Evolutionary conservation across 2,888 invertebrate species (phyloP).

Genomic region (Linnaemya tessellans): DNA sequence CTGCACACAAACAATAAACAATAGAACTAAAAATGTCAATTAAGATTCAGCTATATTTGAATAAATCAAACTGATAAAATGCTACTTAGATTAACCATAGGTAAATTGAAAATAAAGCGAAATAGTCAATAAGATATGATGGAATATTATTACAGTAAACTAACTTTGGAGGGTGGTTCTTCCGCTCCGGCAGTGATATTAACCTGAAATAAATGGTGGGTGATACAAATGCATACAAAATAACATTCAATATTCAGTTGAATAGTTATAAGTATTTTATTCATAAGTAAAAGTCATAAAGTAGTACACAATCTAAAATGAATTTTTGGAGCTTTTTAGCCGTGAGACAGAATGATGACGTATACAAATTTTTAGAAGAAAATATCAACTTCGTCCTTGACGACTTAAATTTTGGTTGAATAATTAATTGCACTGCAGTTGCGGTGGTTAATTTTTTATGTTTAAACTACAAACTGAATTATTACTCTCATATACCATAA

Average conservation of each 20-base stretch:
- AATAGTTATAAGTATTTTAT: constrained; percentile 2
- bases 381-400: neutral
- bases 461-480: no score
- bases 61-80: neutral
- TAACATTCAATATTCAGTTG: constrained; percentile 56
- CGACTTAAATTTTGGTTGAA: neutral
- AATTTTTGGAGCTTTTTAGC: neutral
- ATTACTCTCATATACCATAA: no score
- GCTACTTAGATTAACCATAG: neutral
- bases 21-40: neutral
- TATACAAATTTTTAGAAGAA: neutral
- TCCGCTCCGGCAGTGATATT: constrained; percentile 84
- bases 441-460: no score
- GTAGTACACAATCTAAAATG: constrained; percentile 3
- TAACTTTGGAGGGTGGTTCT: constrained; percentile 83
- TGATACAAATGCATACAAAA: constrained; percentile 72
- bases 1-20: neutral
- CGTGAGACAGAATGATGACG: neutral
- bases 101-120: constrained; percentile 25
- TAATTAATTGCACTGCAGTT: no score
- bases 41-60: constrained; percentile 5
- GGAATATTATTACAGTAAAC: constrained; percentile 74
- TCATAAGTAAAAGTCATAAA: neutral
- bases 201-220: constrained; percentile 80
- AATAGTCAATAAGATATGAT: constrained; percentile 34